These are phyloP conservation scores for Limonius californicus DNA, from an alignment of 1,140 invertebrate genomes.

Conservation along the genomic window DNA sequence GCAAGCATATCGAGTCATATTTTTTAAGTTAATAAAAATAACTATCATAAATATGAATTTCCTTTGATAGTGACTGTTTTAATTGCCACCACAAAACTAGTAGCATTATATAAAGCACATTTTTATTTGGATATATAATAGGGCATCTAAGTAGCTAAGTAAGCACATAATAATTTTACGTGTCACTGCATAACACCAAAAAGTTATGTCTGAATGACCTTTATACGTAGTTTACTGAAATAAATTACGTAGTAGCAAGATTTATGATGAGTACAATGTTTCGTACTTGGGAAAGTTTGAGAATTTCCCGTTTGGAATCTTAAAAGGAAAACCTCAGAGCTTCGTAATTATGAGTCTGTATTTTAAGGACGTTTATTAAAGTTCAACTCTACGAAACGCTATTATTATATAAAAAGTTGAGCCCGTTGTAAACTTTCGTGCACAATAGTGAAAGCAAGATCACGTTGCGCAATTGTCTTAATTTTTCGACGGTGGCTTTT, in stretches of 20 bases:
- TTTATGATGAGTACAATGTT: slow-evolving; percentile 19
- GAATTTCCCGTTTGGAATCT: background rate
- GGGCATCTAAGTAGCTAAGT: too few relatives aligned
- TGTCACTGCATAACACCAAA: background rate
- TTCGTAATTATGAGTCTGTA: background rate
- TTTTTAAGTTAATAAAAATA: too few relatives aligned
- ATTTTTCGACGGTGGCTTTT: too few relatives aligned
- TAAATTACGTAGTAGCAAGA: slow-evolving; percentile 17
- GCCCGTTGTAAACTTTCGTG: slow-evolving; percentile 7
- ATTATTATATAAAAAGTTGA: slow-evolving; percentile 4
- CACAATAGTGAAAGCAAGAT: too few relatives aligned
- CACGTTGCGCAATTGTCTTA: too few relatives aligned
- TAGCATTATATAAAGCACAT: too few relatives aligned
- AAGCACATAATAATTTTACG: too few relatives aligned
- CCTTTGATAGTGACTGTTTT: too few relatives aligned
- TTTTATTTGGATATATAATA: too few relatives aligned
- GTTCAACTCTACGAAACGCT: background rate
- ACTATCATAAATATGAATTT: too few relatives aligned
- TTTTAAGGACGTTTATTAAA: background rate
- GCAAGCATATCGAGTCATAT: too few relatives aligned
- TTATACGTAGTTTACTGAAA: slow-evolving; percentile 16
- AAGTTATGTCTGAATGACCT: slow-evolving; percentile 7
- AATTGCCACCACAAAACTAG: too few relatives aligned
- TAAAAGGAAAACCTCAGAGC: background rate
- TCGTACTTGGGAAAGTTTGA: background rate